These are phyloP conservation scores for Thumatha senex DNA, from an alignment of 2,888 invertebrate species.

Conservation along the genomic window DNA sequence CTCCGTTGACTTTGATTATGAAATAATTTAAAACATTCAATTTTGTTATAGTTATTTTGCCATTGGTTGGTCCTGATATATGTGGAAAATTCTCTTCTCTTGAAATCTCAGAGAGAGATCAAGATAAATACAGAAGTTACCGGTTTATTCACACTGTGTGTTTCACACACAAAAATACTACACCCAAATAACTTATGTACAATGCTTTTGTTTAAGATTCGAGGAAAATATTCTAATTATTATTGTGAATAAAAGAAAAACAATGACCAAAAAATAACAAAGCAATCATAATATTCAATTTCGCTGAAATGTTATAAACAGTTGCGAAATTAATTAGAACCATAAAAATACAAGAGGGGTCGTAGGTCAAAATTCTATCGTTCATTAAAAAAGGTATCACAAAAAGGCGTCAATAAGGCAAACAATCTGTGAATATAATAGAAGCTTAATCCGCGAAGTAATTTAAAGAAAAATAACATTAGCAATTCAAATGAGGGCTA, in stretches of 20 bases:
- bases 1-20: too few relatives aligned
- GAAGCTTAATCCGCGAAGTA: slow-evolving; percentile 72
- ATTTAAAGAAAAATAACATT: slow-evolving; percentile 82
- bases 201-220: not conserved
- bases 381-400: slow-evolving; percentile 40
- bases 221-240: not conserved
- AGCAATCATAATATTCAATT: not conserved
- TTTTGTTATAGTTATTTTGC: too few relatives aligned
- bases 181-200: too few relatives aligned
- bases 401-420: slow-evolving; percentile 59
- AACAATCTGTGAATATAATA: slow-evolving; percentile 74
- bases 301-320: not conserved
- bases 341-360: slow-evolving; percentile 9
- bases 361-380: slow-evolving; percentile 12
- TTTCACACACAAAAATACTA: too few relatives aligned
- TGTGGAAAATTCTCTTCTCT: too few relatives aligned
- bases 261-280: not conserved
- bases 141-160: too few relatives aligned
- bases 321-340: slow-evolving; percentile 20
- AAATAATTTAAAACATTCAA: too few relatives aligned
- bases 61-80: too few relatives aligned
- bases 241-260: not conserved
- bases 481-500: slow-evolving; percentile 78
- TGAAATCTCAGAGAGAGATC: too few relatives aligned
- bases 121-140: too few relatives aligned